A percentile compares a stretch with the other conserved stretches of the same genome.
phyloP scores from a whole-genome alignment of 2,797 vertebrate genomes.

The Falco berigora region DNA sequence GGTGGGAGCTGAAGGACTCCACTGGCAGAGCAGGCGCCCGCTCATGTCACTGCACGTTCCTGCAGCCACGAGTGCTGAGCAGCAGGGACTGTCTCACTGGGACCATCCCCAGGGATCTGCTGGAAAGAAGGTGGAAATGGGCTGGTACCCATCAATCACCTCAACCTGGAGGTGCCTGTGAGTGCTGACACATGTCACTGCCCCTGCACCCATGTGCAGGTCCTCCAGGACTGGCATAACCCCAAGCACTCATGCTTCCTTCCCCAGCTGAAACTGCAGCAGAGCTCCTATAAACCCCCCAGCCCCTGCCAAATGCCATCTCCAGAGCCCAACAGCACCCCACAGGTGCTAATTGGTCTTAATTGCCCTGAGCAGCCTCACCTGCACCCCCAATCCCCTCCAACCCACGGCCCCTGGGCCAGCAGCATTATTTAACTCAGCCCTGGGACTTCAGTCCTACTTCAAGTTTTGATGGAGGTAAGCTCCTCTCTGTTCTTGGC shows the following conservation, averaged over 20 bases:
- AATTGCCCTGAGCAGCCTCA: not conserved
- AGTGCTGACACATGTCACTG: not conserved
- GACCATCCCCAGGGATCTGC: not conserved
- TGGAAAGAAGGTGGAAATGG: not conserved
- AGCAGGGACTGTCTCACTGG: not conserved
- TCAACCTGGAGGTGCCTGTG: not conserved
- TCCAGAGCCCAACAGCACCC: not conserved
- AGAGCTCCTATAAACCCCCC: not conserved
- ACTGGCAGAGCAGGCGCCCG: not conserved
- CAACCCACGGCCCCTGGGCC: not conserved
- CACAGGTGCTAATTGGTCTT: not conserved
- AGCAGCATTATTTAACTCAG: not conserved
- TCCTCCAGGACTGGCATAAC: not conserved
- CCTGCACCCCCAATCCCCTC: too few species aligned
- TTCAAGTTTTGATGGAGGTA: not conserved
- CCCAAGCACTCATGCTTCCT: not conserved
- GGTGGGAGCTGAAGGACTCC: not conserved
- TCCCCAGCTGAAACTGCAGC: not conserved
- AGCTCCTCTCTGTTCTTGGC: not conserved
- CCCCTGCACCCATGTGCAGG: not conserved
- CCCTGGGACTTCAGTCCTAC: not conserved
- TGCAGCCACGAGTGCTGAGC: not conserved
- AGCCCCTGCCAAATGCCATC: too few species aligned
- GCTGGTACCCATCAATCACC: not conserved
- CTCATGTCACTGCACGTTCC: rapidly evolving